Evolutionary conservation across 2,888 invertebrate species (phyloP).

Genomic region (Hetaerina titia): DNA sequence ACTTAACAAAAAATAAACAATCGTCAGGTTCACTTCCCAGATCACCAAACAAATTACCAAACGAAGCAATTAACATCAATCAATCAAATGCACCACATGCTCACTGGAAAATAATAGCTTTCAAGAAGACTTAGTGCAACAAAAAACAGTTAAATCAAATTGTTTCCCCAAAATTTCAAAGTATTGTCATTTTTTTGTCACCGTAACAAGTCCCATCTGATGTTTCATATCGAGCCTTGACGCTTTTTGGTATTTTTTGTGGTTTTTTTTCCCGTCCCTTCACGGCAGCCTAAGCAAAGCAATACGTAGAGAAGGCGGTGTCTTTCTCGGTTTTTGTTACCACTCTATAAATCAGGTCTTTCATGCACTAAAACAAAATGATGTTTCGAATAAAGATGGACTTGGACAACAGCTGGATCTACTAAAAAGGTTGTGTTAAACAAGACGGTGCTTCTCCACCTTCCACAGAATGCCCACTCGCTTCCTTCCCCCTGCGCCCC

Average conservation of each 20-base stretch:
- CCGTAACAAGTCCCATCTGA: conserved; percentile 65
- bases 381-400: conserved; percentile 70
- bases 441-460: conserved; percentile 36
- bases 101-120: conserved; percentile 65
- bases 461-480: not conserved
- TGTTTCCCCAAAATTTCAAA: conserved; percentile 57
- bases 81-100: conserved; percentile 66
- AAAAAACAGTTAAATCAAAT: conserved; percentile 61
- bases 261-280: conserved; percentile 66
- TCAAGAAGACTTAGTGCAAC: conserved; percentile 67
- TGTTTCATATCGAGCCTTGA: conserved; percentile 68
- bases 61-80: conserved; percentile 66
- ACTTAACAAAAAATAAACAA: conserved; percentile 65
- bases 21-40: conserved; percentile 54
- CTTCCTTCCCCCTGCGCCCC: conserved; percentile 1
- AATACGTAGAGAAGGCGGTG: conserved; percentile 64
- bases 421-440: conserved; percentile 65
- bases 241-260: conserved; percentile 64
- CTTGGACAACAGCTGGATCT: conserved; percentile 66
- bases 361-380: conserved; percentile 72
- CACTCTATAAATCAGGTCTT: conserved; percentile 67
- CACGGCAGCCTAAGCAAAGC: conserved; percentile 64
- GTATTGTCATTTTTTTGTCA: conserved; percentile 66
- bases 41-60: conserved; percentile 55
- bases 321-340: conserved; percentile 66